Evolutionary conservation across 2,113 vertebrate genomes (phyloP), one percentile per base, ranked within the genome.

Genomic region (Hyperoodon ampullatus): DNA sequence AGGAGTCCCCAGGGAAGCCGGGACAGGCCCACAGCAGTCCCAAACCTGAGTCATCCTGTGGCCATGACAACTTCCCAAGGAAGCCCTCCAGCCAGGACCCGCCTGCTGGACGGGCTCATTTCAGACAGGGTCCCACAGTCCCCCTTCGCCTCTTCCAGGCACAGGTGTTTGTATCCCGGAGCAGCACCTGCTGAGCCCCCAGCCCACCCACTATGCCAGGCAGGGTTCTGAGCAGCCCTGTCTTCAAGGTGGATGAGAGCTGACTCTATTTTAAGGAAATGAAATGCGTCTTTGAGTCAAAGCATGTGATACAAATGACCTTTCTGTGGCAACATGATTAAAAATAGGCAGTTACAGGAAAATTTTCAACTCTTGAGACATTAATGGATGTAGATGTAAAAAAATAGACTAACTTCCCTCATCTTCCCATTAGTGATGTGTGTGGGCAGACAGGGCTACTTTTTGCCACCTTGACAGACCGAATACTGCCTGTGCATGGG

Each of bases 191-290:
- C n/a, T 44, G 11, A 44, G 13, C 23, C 2, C 28, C 16, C 44
- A 23, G 58, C 21, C 87, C 39, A 71, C 55, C 23, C 24, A 30
- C 24, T 6, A 8, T 39, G 53, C 28, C 30, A 12, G 21, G 16
- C 47, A 50, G 70, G 3, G 2, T 88, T 55, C 74, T 0, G 0
- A 89, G 72, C 75, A 92, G 77, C 72, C n/a, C 55, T 87, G 72
- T 82, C 89, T 97, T 63, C 30, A 84, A 87, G 95, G 93, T 0
- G 23, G 68, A 87, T 90, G 58, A 94, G 19, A 15, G 19, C 26
- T 58, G 88, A 60, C 24, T 66, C 70, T 97, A 92, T 97, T 96
- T 95, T 96, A 90, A 85, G 90, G 42, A 88, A 65, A 28, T 71
- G 35, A 94, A 70, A 93, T 89, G 18, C 23, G 1, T 89, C 89